These are phyloP conservation scores for Xyrauchen texanus DNA, from an alignment of 2,113 vertebrate species.

Conservation along the genomic window DNA sequence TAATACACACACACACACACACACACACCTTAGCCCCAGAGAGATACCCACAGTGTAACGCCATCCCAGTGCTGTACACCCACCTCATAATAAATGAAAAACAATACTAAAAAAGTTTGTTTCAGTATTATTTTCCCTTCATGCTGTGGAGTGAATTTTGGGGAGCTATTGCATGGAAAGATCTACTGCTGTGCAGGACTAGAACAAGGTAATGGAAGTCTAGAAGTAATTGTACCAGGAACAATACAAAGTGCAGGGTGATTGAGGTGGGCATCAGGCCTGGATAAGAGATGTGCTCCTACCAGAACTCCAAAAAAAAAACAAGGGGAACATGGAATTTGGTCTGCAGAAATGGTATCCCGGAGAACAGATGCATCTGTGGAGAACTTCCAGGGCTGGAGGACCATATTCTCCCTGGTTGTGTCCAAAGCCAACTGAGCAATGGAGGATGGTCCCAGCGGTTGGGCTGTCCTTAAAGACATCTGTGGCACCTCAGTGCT, in stretches of 20 bases:
- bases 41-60: background rate
- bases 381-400: slow-evolving; percentile 22
- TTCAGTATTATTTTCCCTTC: slow-evolving; percentile 6
- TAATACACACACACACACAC: slow-evolving; percentile 26
- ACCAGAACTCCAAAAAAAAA: slow-evolving; percentile 23
- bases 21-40: background rate
- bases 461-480: background rate
- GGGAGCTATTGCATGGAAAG: slow-evolving; percentile 15
- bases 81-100: background rate
- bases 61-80: background rate
- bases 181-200: background rate
- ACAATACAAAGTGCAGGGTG: slow-evolving; percentile 24
- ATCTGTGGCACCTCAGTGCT: slow-evolving; percentile 72
- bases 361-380: background rate
- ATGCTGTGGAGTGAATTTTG: slow-evolving; percentile 40
- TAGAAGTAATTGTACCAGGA: slow-evolving; percentile 20
- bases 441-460: slow-evolving; percentile 17
- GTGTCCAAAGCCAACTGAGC: slow-evolving; percentile 29
- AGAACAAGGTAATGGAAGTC: background rate
- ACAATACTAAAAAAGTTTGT: background rate
- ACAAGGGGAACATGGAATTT: slow-evolving; percentile 13
- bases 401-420: slow-evolving; percentile 41
- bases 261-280: slow-evolving; percentile 7
- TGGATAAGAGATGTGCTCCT: background rate
- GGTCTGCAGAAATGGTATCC: slow-evolving; percentile 31